Base-by-base conservation (phyloP, 1,140 invertebrate species). In the Bathynomus jamesi region DNA sequence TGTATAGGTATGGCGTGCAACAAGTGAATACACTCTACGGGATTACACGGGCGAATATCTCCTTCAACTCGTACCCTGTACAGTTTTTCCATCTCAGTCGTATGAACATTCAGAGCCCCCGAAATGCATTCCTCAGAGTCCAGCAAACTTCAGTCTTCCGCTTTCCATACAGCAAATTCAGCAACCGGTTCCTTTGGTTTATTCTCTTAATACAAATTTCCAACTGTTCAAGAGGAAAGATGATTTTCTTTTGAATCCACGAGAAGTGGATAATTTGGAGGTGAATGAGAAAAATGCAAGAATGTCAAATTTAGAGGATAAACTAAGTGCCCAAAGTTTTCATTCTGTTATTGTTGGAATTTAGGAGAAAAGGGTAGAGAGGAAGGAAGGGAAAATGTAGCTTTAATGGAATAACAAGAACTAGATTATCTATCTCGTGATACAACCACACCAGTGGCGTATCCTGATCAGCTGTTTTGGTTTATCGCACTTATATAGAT, bases 121-220 rank as follows among this genome's bases (percentile, higher is more conserved):
- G 53, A 79, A 80, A 3, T 84, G 82, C 76, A 80, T 79, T 65
- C 81, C 81, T 24, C 78, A 81, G 31, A 63, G 79, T 25, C 80
- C 81, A 46, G 76, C 83, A 62, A 80, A 80, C 53, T 84, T 84
- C 76, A 76, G 81, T 61, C 77, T 85, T n/a, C 82, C 83, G 0
- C 80, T 85, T 61, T 78, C 81, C n/a, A 84, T 84, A 76, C 82
- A 85, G 72, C 83, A 83, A 73, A 81, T 83, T 13, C 82, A 82
- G 67, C 78, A 82, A 4, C 84, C 84, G 10, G 82, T 83, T 1
- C 84, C 84, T 21, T 77, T 83, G 0, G 78, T 80, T 28, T 85
- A 85, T 69, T 82, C 83, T 1, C 80, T 85, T 3, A 81, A 85
- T 74, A 85, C 84, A 32, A 78, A 81, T n/a, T 83, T 85, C 70